Conservation (phyloP, 2,888 invertebrate genomes). For the Aleiodes testaceus region DNA sequence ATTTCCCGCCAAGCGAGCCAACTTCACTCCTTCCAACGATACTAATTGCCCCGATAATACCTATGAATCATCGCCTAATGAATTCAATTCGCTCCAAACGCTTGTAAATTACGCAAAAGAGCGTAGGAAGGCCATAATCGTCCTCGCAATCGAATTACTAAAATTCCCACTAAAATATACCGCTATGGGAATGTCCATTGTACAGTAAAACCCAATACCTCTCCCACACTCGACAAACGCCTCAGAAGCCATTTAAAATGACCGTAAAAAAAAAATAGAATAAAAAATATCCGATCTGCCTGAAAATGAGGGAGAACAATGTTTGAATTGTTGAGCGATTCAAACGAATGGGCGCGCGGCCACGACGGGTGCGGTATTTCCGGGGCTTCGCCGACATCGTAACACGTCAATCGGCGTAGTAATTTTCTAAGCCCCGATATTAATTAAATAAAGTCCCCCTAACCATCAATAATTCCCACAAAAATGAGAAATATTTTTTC, state of each 20-base stretch:
- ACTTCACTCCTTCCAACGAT: no score
- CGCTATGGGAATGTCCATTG: no score
- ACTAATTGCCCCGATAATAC: no score
- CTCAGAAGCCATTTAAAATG: background rate
- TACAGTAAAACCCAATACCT: background rate
- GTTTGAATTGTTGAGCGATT: constrained; percentile 59
- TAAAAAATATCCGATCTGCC: background rate
- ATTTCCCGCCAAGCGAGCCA: no score
- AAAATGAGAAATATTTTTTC: background rate
- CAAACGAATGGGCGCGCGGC: constrained; percentile 63
- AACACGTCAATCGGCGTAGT: constrained; percentile 59
- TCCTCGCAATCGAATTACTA: no score
- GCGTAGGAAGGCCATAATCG: no score
- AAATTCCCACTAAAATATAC: no score
- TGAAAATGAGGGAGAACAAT: constrained; percentile 51
- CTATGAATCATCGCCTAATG: no score
- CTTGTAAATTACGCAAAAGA: no score
- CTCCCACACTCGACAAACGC: background rate
- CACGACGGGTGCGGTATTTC: constrained; percentile 70
- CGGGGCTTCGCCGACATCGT: constrained; percentile 62
- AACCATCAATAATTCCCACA: background rate
- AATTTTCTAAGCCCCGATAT: background rate
- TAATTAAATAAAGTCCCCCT: background rate
- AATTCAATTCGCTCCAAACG: no score
- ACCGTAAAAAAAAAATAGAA: constrained; percentile 1